Conservation (phyloP, 2,888 invertebrate genomes). For the Cryptus armator region DNA sequence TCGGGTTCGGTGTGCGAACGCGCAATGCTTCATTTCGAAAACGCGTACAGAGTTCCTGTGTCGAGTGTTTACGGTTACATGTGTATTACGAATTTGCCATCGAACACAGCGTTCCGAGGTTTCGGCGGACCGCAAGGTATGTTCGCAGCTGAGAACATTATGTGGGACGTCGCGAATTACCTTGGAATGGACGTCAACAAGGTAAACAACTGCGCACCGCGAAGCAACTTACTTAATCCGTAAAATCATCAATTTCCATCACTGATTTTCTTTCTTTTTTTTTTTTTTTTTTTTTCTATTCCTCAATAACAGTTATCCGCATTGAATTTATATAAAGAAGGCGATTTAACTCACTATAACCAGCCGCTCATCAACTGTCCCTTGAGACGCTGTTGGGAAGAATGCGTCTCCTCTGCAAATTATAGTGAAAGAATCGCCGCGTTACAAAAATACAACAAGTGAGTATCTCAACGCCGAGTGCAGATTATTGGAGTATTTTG, state of each 20-base stretch:
- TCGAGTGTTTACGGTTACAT: constrained; percentile 90
- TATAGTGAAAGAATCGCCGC: constrained; percentile 87
- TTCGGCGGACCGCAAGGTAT: constrained; percentile 97
- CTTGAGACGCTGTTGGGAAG: constrained; percentile 91
- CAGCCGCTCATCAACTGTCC: constrained; percentile 91
- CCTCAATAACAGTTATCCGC: constrained; percentile 85
- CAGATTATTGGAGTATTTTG: not conserved
- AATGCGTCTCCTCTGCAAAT: constrained; percentile 90
- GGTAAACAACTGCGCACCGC: constrained; percentile 82
- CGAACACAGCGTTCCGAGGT: constrained; percentile 97
- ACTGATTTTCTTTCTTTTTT: not conserved
- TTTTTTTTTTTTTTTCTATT: constrained; percentile 4
- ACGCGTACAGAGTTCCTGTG: constrained; percentile 93
- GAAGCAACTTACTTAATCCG: not conserved
- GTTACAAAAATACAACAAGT: constrained; percentile 91
- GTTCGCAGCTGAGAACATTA: constrained; percentile 93
- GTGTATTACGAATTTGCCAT: constrained; percentile 96
- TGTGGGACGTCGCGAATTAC: constrained; percentile 91
- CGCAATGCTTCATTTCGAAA: constrained; percentile 94
- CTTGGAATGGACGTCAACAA: constrained; percentile 89
- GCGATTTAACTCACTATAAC: constrained; percentile 92
- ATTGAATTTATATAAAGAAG: constrained; percentile 93
- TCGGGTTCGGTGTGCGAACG: constrained; percentile 93
- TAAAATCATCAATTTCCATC: not conserved
- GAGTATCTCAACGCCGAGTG: constrained; percentile 72